Evolutionary conservation across 2,797 vertebrate species (phyloP).

Genomic region (Pangasius krempfi): DNA sequence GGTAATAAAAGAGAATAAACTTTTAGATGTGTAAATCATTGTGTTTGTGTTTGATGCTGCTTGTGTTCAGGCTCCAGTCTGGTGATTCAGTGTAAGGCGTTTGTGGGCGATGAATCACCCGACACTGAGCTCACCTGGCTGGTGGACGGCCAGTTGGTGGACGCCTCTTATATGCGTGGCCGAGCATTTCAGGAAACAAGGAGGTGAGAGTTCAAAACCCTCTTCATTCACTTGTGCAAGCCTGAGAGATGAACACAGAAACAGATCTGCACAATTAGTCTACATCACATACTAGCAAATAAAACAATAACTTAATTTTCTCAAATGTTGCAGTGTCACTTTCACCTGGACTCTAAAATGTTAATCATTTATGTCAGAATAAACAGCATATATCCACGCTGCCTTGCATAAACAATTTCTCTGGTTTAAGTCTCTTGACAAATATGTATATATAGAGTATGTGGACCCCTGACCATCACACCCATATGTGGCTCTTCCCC

Average conservation of each 20-base stretch:
- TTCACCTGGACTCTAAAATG: background rate
- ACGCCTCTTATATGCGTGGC: conserved; percentile 68
- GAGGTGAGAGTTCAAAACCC: conserved; percentile 71
- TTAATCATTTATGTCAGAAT: background rate
- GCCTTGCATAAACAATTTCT: background rate
- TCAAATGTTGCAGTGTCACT: background rate
- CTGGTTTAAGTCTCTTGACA: too few relatives aligned
- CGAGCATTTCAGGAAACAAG: conserved; percentile 72
- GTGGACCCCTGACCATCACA: too few relatives aligned
- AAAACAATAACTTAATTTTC: background rate
- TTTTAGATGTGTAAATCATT: background rate
- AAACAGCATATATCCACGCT: background rate
- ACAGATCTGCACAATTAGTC: background rate
- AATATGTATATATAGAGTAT: background rate
- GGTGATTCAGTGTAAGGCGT: conserved; percentile 81
- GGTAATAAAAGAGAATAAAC: too few relatives aligned
- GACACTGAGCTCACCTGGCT: conserved; percentile 81
- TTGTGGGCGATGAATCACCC: conserved; percentile 68
- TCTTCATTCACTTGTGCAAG: background rate
- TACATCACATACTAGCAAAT: background rate
- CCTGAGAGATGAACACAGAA: background rate
- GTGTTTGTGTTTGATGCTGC: conserved; percentile 13
- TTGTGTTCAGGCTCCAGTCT: conserved; percentile 78
- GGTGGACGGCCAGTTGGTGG: conserved; percentile 72
- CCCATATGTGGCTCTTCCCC: too few relatives aligned